Evolutionary conservation across 64 coral and sea anemone genomes (phyloP), one percentile per base, ranked within the genome.

Genomic region (Porites australiensis): DNA sequence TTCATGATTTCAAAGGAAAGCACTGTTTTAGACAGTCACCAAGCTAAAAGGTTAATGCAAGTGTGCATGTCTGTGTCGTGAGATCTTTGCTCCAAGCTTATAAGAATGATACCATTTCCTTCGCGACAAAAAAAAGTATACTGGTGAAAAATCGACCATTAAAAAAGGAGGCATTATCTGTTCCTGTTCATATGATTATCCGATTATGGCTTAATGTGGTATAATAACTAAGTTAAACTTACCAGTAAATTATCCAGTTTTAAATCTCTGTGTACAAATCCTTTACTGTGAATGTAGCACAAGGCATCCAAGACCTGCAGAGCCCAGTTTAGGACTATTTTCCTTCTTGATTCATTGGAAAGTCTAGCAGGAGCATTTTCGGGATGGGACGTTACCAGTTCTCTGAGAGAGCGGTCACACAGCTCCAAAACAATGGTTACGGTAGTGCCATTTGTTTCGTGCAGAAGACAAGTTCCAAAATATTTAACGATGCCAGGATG

Each of bases 401-500:
- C 3, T 12, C 27, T 85, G 16, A 85, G 82, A 8, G 60, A 66
- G 13, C 59, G 49, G 2, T 19, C 20, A 12, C 82, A 85, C 2
- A 85, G 82, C 58, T 85, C 82, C 27, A 85, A 19, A 27, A 85
- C 54, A 27, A 85, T 49, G 16, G 67, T 68, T 4, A 21, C 59
- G 6, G 4, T 16, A 2, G 65, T 50, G 18, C 65, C 65, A 8
- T 46, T 44, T 18, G 11, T 14, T n/a, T 15, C 13, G 11, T 13
- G 46, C 5, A 66, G 82, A 8, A 85, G 12, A 85, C 45, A 66
- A 5, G 82, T 85, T 46, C 82, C 82, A 13, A 21, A 85, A 50
- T 58, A 46, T 13, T 67, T 46, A 13, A 85, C 82, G 46, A 85
- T 68, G 82, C 57, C 22, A 21, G 82, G 82, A 85, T 85, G 82